Conservation (phyloP, 2,113 vertebrate genomes). For the Vanacampus margaritifer region DNA sequence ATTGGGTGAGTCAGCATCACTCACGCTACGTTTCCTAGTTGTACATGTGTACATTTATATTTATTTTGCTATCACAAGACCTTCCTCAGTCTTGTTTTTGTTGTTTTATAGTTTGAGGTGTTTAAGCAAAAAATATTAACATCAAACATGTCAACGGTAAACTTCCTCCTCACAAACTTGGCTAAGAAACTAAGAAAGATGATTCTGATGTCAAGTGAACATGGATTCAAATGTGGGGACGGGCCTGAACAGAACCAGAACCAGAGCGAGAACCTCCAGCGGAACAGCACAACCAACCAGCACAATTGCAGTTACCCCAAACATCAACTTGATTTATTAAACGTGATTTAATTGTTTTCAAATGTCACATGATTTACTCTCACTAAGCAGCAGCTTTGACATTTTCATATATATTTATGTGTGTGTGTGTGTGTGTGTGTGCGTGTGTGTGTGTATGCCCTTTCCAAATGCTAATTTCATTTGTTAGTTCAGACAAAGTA, state of each 20-base stretch:
- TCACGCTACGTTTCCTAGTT: too few relatives aligned
- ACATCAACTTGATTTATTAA: conserved; percentile 35
- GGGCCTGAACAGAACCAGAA: too few relatives aligned
- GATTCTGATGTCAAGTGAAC: neutral
- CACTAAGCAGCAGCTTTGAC: neutral
- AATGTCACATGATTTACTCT: conserved; percentile 3
- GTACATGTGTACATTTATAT: too few relatives aligned
- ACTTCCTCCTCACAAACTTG: too few relatives aligned
- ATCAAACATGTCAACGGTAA: too few relatives aligned
- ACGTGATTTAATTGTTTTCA: conserved; percentile 20
- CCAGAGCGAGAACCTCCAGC: neutral
- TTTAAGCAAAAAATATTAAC: too few relatives aligned
- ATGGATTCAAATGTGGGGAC: too few relatives aligned
- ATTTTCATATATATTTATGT: conserved; percentile 5
- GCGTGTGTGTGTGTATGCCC: neutral
- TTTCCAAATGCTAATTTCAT: conserved; percentile 6
- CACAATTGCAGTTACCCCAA: neutral
- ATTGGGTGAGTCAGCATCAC: too few relatives aligned
- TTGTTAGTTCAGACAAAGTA: neutral
- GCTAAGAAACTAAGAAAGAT: too few relatives aligned
- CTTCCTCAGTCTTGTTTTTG: too few relatives aligned
- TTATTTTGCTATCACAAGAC: too few relatives aligned
- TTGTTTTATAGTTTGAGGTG: too few relatives aligned
- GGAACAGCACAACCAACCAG: neutral
- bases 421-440: conserved; percentile 1